Evolutionary conservation across 2,113 vertebrate species (phyloP), one percentile per base, ranked within the genome.

Genomic region (Eira barbara): DNA sequence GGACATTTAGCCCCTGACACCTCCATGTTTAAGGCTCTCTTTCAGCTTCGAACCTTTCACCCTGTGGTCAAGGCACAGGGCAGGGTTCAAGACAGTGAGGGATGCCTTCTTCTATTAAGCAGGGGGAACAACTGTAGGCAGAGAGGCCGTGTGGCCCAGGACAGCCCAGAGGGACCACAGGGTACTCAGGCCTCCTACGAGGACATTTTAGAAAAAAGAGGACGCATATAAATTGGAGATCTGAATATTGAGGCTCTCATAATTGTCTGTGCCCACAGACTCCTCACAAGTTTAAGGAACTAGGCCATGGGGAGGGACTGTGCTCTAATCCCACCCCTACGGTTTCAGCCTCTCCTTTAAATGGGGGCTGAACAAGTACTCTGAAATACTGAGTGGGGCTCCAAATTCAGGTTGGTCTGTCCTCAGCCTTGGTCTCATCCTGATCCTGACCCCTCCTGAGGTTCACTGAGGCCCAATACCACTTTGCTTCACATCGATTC

Each of bases 121-220:
- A n/a, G 78, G 79, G 27, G 25, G 11, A 63, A 71, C 47, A 4
- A 27, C 4, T 9, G 31, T 23, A n/a, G n/a, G 29, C 52, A 73
- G 84, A 27, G 9, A 65, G 18, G 23, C 5, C 4, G 82, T 14
- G 7, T 52, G 55, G 87, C 63, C 3, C 5, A 0, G 34, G 78
- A n/a, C 57, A n/a, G 83, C 65, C 55, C 6, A 45, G 36, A 59
- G 67, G 74, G 12, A 14, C 39, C 11, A 36, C 18, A 36, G 80
- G 67, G 13, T 36, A 0, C 36, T 5, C 3, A 3, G 34, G 61
- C 4, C 1, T 1, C 14, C 34, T 49, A 27, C 7, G 2, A 34
- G 9, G 10, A 27, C 0, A 42, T 29, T 18, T 84, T 14, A 36
- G 73, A 69, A 12, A 71, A 36, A 49, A 61, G 21, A 59, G 29